These are phyloP conservation scores for Choreutis nemorana DNA, from an alignment of 2,888 invertebrate species.

Conservation along the genomic window DNA sequence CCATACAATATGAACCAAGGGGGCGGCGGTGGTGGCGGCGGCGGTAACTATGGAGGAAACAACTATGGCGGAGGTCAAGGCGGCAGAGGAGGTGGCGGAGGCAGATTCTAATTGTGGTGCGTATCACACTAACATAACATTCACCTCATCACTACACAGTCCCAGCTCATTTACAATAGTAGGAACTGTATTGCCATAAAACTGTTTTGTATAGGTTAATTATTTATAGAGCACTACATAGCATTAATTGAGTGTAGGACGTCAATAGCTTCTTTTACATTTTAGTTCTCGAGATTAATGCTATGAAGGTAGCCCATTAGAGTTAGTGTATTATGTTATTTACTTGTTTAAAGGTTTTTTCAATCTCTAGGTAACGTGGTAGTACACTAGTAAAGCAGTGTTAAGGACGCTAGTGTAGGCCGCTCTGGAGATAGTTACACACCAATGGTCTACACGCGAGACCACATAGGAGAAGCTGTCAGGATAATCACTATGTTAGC, in stretches of 20 bases:
- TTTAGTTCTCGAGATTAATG: constrained; percentile 51
- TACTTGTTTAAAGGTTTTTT: constrained; percentile 58
- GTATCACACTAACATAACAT: constrained; percentile 9
- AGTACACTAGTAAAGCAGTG: constrained; percentile 66
- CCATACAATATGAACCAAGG: constrained; percentile 77
- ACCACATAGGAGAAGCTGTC: constrained; percentile 61
- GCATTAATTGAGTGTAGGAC: constrained; percentile 51
- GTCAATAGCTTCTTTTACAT: too few species aligned
- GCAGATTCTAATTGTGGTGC: constrained; percentile 28
- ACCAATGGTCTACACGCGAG: constrained; percentile 57
- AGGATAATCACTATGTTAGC: constrained; percentile 46
- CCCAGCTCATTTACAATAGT: too few species aligned
- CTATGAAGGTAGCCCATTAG: constrained; percentile 47
- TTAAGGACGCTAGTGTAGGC: constrained; percentile 64
- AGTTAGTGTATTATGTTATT: constrained; percentile 36
- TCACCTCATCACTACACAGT: too few species aligned
- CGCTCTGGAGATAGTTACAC: constrained; percentile 65
- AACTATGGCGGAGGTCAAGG: constrained; percentile 43
- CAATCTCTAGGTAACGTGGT: constrained; percentile 68
- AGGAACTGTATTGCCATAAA: too few species aligned
- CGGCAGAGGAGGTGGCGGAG: constrained; percentile 33
- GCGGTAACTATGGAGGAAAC: constrained; percentile 45
- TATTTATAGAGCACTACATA: constrained; percentile 38
- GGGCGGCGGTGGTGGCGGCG: constrained; percentile 53
- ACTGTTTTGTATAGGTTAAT: too few species aligned